Percentiles rank a stretch among this genome's conserved stretches.
Conservation (phyloP, 2,888 invertebrate genomes). For the Lithosia quadra region DNA sequence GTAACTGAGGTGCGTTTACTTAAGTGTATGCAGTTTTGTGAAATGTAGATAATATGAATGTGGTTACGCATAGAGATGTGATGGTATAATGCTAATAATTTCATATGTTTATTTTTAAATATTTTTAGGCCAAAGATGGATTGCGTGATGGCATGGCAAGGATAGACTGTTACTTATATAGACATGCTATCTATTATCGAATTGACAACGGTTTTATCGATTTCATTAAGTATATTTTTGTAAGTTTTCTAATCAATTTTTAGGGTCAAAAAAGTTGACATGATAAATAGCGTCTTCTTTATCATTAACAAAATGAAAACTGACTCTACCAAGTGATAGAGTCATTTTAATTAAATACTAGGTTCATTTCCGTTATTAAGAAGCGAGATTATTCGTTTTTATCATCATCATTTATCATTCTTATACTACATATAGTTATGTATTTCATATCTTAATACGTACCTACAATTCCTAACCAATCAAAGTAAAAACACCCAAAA, state of each 20-base stretch:
- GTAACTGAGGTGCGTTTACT: conserved; percentile 40
- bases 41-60: not conserved
- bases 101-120: too few species aligned
- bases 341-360: not conserved
- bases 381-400: too few species aligned
- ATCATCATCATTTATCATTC: too few species aligned
- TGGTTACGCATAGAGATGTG: not conserved
- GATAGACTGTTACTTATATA: not conserved
- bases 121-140: too few species aligned
- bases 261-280: too few species aligned
- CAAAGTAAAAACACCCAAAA: conserved; percentile 1
- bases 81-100: too few species aligned
- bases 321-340: not conserved
- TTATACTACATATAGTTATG: not conserved
- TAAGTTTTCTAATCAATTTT: too few species aligned
- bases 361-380: too few species aligned
- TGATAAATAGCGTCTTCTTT: too few species aligned
- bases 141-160: not conserved
- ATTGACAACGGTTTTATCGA: not conserved
- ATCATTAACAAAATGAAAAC: not conserved
- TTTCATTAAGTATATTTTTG: not conserved
- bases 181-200: not conserved
- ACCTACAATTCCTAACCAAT: too few species aligned
- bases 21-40: conserved; percentile 37
- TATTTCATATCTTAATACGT: not conserved